These are phyloP conservation scores for Schizothorax lantsangensis DNA, from an alignment of 2,797 vertebrate species.

Conservation along the genomic window DNA sequence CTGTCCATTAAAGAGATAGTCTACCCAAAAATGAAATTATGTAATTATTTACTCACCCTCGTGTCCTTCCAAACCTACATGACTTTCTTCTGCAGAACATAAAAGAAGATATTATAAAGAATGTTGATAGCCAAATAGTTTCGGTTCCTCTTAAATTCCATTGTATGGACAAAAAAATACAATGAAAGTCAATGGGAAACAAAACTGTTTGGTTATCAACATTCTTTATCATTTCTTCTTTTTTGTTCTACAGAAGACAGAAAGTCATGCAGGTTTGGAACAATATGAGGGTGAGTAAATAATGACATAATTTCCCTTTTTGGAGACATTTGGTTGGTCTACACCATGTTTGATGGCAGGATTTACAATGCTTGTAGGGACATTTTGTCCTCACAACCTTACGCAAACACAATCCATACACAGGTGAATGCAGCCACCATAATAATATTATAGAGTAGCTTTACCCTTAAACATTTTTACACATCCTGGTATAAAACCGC, in stretches of 20 bases:
- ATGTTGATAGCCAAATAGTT: not conserved
- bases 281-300: not conserved
- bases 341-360: not conserved
- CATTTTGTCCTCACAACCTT: constrained; percentile 10
- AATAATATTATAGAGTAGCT: not conserved
- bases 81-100: not conserved
- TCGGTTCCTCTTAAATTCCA: not conserved
- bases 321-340: not conserved
- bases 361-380: not conserved
- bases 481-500: not conserved
- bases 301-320: not conserved
- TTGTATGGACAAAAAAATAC: not conserved
- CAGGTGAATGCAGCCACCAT: not conserved
- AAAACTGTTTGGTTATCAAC: not conserved
- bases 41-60: not conserved
- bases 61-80: not conserved
- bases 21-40: not conserved
- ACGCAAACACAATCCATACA: not conserved
- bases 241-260: not conserved
- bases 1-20: not conserved
- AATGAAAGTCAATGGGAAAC: not conserved
- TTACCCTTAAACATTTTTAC: not conserved
- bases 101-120: not conserved
- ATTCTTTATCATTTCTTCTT: not conserved
- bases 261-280: not conserved